Evolutionary conservation across 2,113 vertebrate species (phyloP).

Genomic region (Lichenostomus cassidix): DNA sequence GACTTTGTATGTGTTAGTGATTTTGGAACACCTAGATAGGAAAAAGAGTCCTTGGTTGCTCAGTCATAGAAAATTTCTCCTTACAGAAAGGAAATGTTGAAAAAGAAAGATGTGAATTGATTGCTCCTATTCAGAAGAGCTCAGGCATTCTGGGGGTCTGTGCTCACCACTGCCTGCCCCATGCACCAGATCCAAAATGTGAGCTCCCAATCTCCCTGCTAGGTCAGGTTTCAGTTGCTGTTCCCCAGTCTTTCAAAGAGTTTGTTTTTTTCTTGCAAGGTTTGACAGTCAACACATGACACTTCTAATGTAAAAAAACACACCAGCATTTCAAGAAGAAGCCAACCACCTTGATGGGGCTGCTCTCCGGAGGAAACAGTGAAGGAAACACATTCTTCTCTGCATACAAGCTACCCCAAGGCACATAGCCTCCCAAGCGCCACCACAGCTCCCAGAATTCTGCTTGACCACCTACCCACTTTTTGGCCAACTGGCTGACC

Average conservation of each 20-base stretch:
- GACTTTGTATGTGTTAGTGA: neutral
- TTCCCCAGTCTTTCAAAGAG: neutral
- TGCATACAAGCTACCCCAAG: neutral
- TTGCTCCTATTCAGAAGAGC: neutral
- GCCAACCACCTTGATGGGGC: neutral
- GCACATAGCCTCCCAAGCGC: neutral
- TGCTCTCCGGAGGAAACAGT: neutral
- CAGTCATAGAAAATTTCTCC: neutral
- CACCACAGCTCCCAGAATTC: neutral
- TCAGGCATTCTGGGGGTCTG: neutral
- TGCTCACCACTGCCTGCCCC: neutral
- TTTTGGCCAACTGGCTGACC: slow-evolving; percentile 24
- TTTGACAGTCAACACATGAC: neutral
- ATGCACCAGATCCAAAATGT: neutral
- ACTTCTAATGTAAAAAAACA: neutral
- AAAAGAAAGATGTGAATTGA: neutral
- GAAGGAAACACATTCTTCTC: neutral
- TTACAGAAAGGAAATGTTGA: neutral
- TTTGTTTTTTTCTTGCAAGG: neutral
- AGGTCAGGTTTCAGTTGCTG: neutral
- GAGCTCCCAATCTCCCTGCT: neutral
- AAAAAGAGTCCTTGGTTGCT: neutral
- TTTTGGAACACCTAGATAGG: neutral
- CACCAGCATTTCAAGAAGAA: neutral
- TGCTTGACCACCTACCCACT: neutral